Base-by-base conservation (phyloP, 2,797 vertebrate genomes). In the Microctenopoma steveboyesi region DNA sequence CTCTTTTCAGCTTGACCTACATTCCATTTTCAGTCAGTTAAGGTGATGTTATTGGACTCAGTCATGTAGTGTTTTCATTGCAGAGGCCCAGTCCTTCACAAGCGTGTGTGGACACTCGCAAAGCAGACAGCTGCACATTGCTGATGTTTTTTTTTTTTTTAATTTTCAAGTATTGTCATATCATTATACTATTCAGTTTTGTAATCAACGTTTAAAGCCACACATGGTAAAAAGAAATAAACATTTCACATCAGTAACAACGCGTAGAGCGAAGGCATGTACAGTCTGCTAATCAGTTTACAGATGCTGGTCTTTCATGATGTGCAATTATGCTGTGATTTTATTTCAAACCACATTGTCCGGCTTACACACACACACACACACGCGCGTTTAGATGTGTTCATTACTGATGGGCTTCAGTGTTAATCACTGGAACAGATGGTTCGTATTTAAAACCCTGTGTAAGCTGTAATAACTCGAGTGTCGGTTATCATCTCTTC, bases 341-440 rank as follows among this genome's bases (percentile, higher is more conserved):
- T 42, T 8, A 2, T 25, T 46, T 25, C 6, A n/a, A 11, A 3
- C 25, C 7, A 1, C 27, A 18, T 27, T 47, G 11, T 12, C 39
- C 28, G 47, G 22, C 22, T 22, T 14, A 46, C 28, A 30, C 1
- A 25, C 46, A 22, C 22, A 1, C 12, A 18, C 13, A 10, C 1
- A 12, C 37, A 2, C 42, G 30, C 30, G 13, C 75, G 76, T 84
- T 74, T 51, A 47, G 59, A 66, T 79, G 71, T 83, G 73, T 66
- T 70, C 40, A 30, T 75, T 71, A 55, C 68, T n/a, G 5, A 49
- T 58, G 53, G 69, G 57, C 76, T 61, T 59, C 66, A 79, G 80
- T 84, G 88, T 90, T 90, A 89, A 92, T 91, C 88, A 80, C 76
- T 74, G 48, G 72, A 87, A 78, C 91, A 92, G 91, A 91, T 92